phyloP scores from a whole-genome alignment of 2,797 vertebrate species.

The Loriculus beryllinus region DNA sequence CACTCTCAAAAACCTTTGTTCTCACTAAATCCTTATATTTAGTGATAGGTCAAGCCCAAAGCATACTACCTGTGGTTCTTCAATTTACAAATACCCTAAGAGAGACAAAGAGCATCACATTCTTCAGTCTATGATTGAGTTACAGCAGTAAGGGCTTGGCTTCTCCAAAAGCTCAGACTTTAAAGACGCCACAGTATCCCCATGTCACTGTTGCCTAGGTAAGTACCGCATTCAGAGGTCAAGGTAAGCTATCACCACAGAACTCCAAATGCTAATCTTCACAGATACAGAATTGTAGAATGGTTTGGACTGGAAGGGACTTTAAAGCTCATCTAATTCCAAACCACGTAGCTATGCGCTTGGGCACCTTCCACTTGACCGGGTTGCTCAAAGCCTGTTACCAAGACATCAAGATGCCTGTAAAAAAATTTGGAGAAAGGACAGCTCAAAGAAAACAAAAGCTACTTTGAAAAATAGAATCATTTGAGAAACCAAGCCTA shows the following conservation, averaged over 20 bases:
- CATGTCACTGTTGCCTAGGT: background rate
- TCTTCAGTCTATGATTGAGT: background rate
- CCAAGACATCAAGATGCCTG: background rate
- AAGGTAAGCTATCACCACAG: background rate
- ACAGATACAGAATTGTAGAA: background rate
- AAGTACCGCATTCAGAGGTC: background rate
- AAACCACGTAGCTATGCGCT: background rate
- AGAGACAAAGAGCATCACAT: background rate
- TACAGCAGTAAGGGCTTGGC: background rate
- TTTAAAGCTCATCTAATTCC: background rate
- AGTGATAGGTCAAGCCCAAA: background rate
- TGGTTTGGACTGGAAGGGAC: background rate
- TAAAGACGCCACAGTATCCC: background rate
- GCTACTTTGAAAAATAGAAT: background rate
- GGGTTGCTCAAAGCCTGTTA: background rate
- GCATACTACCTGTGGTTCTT: background rate
- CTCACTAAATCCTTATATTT: background rate
- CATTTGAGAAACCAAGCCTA: background rate
- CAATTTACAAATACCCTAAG: background rate
- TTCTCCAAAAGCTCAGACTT: background rate
- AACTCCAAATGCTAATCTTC: background rate
- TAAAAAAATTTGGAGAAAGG: background rate
- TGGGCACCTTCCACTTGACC: background rate
- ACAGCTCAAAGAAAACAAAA: background rate
- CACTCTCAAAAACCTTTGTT: background rate